Conservation (phyloP, 35 echinoderm and acorn worm genomes). For the Diadema setosum region DNA sequence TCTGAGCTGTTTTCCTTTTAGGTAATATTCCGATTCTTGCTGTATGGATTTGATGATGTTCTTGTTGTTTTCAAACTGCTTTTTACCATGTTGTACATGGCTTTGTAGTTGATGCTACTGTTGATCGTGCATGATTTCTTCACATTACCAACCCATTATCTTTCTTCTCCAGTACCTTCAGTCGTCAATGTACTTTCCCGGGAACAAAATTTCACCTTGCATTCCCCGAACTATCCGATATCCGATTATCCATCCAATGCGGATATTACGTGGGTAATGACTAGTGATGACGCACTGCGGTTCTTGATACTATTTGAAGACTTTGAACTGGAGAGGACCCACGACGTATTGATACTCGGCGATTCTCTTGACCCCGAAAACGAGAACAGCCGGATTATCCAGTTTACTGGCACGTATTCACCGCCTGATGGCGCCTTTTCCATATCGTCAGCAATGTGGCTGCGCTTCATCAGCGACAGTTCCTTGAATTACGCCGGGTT, state of each 20-base stretch:
- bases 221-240: background rate
- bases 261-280: background rate
- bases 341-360: background rate
- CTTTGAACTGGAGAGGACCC: background rate
- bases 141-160: too few species aligned
- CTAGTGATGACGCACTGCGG: background rate
- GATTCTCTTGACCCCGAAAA: background rate
- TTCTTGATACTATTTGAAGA: background rate
- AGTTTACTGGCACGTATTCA: background rate
- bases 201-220: background rate
- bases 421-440: background rate
- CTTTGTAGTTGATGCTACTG: too few species aligned
- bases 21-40: too few species aligned
- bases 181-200: background rate
- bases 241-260: background rate
- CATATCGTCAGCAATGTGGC: background rate
- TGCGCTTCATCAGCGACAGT: background rate
- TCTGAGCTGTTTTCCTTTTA: too few species aligned
- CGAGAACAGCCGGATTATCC: background rate
- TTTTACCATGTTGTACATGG: too few species aligned
- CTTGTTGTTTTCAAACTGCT: too few species aligned
- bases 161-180: background rate
- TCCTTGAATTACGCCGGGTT: background rate
- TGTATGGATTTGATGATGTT: too few species aligned
- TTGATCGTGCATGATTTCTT: too few species aligned